Evolutionary conservation across 2,888 invertebrate genomes (phyloP), one percentile per base, ranked within the genome.

Genomic region (Axea sp.): DNA sequence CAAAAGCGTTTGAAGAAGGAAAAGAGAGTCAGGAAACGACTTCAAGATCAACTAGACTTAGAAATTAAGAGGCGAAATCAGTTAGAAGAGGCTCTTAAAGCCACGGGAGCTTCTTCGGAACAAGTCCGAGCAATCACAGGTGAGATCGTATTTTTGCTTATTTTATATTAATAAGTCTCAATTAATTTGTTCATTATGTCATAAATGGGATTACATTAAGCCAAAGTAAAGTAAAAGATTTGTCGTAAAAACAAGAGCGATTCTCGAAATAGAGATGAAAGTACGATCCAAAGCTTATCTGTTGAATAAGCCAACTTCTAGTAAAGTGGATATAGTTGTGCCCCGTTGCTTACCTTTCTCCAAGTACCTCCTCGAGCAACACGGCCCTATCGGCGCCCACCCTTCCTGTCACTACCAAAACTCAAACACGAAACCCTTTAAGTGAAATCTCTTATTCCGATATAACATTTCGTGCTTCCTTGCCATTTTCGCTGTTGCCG

Each of bases 1-100:
- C 96, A 96, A 88, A 96, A 96, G 88, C 92, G 96, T 74, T 91
- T 96, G 89, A 94, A 96, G 90, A 94, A 95, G 83, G 97, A 97
- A 87, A 91, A 94, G 79, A 93, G 95, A 87, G 92, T 93, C 75
- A 91, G 96, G 81, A 92, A 94, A 84, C 92, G 94, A 81, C 90
- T 96, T 62, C 96, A 96, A 84, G 95, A 96, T 79, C 95, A 96
- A 84, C 88, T 96, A 75, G 95, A 95, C 79, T 86, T 91, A 80
- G 96, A 96, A 87, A 90, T 93, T 81, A 95, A 95, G 88, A 91
- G 94, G 88, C 91, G 94, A 85, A 90, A 91, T 79, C 94, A 95
- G 85, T 90, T 94, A 71, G 95, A 95, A 85, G 95, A 95, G 76
- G 94, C 94, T 37, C 89, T 94, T 51, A 94, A 94, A 86, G 92